Evolutionary conservation across 2,113 vertebrate species (phyloP), one percentile per base, ranked within the genome.

Genomic region (Alethe castanea): DNA sequence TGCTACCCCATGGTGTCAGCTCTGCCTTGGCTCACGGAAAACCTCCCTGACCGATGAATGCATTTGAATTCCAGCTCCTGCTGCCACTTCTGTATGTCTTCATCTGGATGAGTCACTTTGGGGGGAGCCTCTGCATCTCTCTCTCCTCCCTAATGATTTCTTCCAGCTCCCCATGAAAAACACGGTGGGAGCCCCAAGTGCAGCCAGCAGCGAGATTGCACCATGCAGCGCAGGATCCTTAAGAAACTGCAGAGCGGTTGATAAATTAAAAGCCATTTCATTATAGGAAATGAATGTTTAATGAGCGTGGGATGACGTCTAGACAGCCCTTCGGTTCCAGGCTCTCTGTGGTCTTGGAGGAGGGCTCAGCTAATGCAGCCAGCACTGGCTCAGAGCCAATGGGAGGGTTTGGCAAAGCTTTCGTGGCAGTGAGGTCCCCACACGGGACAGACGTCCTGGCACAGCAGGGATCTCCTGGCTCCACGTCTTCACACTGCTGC

Each of bases 261-360:
- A 91, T 92, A 92, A 94, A 95, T 96, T 70, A 94, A 96, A 95
- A 97, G 96, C 92, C 57, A 84, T 94, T 97, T 97, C 91, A 97
- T 97, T 97, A 93, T 84, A 74, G 92, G 67, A 88, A 86, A 95
- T 97, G 72, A 97, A 97, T 97, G 92, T 96, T 95, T 97, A 97
- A 97, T 97, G 96, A 96, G 83, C 0, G 2, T 94, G 92, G 91
- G 92, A 95, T 94, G 95, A 96, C 48, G 67, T 94, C 92, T 93
- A 94, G 96, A 88, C 86, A 81, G 86, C 16, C 60, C 56, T 86
- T 95, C 1, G 0, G 82, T 90, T 90, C 67, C 77, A 92, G 57
- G 72, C 64, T 78, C 31, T 70, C 25, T 0, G 3, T 4, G 26
- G 53, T 80, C 88, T 36, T 60, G 69, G 67, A 88, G 82, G 62